Evolutionary conservation across 2,113 vertebrate genomes (phyloP), one percentile per base, ranked within the genome.

Genomic region (Anolis carolinensis): DNA sequence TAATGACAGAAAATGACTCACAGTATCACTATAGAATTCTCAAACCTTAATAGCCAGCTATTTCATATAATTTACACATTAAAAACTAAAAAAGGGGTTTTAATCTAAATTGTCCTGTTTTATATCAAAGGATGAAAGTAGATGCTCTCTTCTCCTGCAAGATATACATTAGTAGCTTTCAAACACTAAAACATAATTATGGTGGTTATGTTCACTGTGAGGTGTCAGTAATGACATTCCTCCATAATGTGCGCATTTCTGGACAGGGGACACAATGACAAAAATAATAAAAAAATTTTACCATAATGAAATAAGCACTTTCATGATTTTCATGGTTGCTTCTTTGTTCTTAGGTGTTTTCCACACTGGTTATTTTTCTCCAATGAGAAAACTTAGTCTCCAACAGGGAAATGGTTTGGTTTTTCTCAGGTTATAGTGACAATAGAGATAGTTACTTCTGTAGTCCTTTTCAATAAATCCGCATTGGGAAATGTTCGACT

Each of bases 111-210:
- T 59, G 30, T 59, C 50, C 50, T 32, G n/a, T 62, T 14, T 30
- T 34, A 18, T 21, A 59, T 5, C 21, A n/a, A 34, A 78, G n/a
- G 32, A 78, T 78, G 23, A 78, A 78, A 59, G 30, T 30, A 55
- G 30, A 7, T 14, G 30, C n/a, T 55, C n/a, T 18, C 50, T 59
- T 59, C 50, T 78, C 55, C 50, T 52, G 32, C 52, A 55, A 18
- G 27, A 73, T 21, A 59, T 78, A 18, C n/a, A 78, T 32, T 71
- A 78, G 32, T 27, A 78, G 27, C 18, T 78, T 78, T 78, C 48
- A 78, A 59, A 16, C 76, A 78, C 76, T 78, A 78, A 78, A 55
- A 21, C n/a, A 34, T 50, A 34, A 78, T 78, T 34, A 59, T 78
- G 76, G 50, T 55, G 50, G 75, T 77, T 78, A 62, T 34, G 50